Base-by-base conservation (phyloP, 2,113 vertebrate genomes). In the Bagarius yarrelli region DNA sequence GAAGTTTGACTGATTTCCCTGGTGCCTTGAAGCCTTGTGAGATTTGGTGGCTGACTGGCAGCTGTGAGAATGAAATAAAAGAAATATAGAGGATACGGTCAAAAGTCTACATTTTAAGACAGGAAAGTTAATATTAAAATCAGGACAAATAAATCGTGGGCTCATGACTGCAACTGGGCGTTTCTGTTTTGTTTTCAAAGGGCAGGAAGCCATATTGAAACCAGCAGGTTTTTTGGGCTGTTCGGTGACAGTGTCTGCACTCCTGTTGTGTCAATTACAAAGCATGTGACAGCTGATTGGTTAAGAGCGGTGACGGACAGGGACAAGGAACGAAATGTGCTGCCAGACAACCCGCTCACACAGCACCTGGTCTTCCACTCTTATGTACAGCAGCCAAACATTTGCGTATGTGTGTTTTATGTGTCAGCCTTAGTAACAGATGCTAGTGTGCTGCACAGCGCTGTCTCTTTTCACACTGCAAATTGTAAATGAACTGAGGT, bases 191-290 rank as follows among this genome's bases (percentile, higher is more conserved):
- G 83, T 36, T 88, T 70, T 87, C 59, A 84, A 90, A 89, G 86
- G 88, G 86, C 82, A 87, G 90, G 87, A 89, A 85, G 91, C 87
- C 93, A 93, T 92, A 91, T 91, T 92, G 92, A 87, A 87, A 91
- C 88, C 91, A 93, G 92, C 92, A 88, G 90, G 91, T 91, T 90
- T 83, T 85, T 81, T 8, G n/a, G 77, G 87, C 85, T 89, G 89
- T 86, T 88, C 19, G 86, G 84, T 85, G 87, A 87, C 85, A 83
- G 84, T 81, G 86, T 71, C 82, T 81, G 84, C 76, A 64, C 84
- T 83, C 87, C 85, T 76, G 85, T 85, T 87, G 86, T 63, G 70
- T 81, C 78, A 82, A 79, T 87, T 86, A 74, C 84, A 84, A 72
- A 27, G 73, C 44, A 61, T 77, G 40, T 55, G 76, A 81, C 67